Percentiles rank a stretch among this genome's conserved stretches.
phyloP scores from a whole-genome alignment of 53 echinoderm and acorn worm species.

The Arbacia lixula region DNA sequence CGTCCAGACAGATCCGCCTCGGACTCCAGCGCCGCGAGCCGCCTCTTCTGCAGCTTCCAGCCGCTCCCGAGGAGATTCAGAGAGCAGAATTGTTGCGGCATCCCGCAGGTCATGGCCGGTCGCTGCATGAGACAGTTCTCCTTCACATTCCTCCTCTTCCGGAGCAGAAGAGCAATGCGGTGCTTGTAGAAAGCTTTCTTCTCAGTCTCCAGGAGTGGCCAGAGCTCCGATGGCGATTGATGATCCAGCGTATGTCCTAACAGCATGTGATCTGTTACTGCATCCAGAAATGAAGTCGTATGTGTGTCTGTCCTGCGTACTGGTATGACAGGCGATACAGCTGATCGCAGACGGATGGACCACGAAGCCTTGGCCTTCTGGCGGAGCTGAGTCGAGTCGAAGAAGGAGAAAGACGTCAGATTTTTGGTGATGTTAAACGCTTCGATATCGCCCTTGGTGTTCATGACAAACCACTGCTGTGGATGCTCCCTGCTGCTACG shows the following conservation, averaged over 20 bases:
- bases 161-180: constrained; percentile 1
- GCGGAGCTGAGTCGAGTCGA: background rate
- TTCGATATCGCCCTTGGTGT: constrained; percentile 4
- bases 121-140: constrained; percentile 18
- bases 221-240: background rate
- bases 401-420: constrained; percentile 15
- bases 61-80: constrained; percentile 31
- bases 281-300: constrained; percentile 12
- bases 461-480: constrained; percentile 25
- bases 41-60: constrained; percentile 12
- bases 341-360: constrained; percentile 18
- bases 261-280: constrained; percentile 8
- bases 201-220: constrained; percentile 17
- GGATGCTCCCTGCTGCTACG: constrained; percentile 1
- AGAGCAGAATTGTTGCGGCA: constrained; percentile 18
- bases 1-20: background rate
- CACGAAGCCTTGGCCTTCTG: constrained; percentile 1
- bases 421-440: constrained; percentile 13
- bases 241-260: background rate
- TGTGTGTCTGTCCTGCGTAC: background rate
- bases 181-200: constrained; percentile 24
- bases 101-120: background rate
- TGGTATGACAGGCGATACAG: constrained; percentile 17
- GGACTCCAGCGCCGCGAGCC: background rate
- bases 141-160: constrained; percentile 6